Conservation (phyloP, 1,140 invertebrate species). For the Drosophila parabipectinata region DNA sequence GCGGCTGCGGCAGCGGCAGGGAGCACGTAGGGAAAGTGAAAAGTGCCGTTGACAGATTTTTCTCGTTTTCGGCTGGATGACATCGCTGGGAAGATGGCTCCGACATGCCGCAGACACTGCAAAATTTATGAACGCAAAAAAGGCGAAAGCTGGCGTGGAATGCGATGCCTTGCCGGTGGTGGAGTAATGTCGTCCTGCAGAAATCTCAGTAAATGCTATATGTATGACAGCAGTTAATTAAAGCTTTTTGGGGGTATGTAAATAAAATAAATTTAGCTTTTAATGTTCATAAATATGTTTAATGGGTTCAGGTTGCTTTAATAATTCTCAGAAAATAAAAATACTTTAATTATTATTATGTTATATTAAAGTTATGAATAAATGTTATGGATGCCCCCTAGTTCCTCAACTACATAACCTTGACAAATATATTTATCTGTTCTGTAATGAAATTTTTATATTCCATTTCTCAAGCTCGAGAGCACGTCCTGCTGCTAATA, state of each 20-base stretch:
- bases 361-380: too few relatives aligned
- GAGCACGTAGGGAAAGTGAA: constrained; percentile 48
- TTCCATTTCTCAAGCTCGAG: background rate
- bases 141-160: constrained; percentile 9
- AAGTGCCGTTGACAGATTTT: constrained; percentile 77
- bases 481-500: background rate
- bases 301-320: background rate
- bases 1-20: background rate
- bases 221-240: constrained; percentile 40
- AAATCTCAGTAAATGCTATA: constrained; percentile 22
- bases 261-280: background rate
- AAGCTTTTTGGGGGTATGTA: background rate
- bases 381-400: too few relatives aligned
- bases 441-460: too few relatives aligned
- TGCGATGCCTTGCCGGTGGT: constrained; percentile 24
- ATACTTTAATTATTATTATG: too few relatives aligned
- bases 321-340: background rate
- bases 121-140: constrained; percentile 57
- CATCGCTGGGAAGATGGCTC: constrained; percentile 10
- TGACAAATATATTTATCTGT: background rate
- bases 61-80: constrained; percentile 65
- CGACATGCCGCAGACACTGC: constrained; percentile 62
- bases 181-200: constrained; percentile 20
- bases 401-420: too few relatives aligned
- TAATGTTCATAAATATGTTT: too few relatives aligned